Conservation (phyloP, 2,888 invertebrate genomes). For the Caenorhabditis macrosperma region DNA sequence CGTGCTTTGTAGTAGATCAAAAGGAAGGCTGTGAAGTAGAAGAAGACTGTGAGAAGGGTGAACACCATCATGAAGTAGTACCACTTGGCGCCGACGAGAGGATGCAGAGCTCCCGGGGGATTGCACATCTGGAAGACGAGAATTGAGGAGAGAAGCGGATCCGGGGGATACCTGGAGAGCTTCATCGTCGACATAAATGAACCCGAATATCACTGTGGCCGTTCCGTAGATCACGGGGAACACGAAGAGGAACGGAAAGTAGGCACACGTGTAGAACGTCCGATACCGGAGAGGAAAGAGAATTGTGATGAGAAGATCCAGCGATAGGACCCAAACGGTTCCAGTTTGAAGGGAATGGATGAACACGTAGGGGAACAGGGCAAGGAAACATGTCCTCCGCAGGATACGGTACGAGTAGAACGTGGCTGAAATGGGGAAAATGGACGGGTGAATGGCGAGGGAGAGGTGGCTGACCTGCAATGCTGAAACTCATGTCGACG, state of each 20-base stretch:
- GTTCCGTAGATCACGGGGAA: constrained; percentile 11
- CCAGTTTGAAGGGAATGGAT: constrained; percentile 43
- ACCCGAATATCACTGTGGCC: neutral
- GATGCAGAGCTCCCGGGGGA: constrained; percentile 21
- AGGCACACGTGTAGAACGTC: constrained; percentile 4
- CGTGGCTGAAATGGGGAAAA: no score
- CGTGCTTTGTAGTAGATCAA: constrained; percentile 32
- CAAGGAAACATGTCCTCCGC: constrained; percentile 10
- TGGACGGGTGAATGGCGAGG: no score
- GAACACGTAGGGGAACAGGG: constrained; percentile 23
- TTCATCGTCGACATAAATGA: constrained; percentile 8
- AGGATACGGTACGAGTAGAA: constrained; percentile 23
- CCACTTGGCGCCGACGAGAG: constrained; percentile 7
- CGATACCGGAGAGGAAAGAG: constrained; percentile 18
- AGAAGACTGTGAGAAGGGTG: constrained; percentile 24
- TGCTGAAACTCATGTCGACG: constrained; percentile 31
- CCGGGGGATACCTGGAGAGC: constrained; percentile 1
- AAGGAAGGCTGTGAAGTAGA: constrained; percentile 16
- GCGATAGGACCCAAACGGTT: constrained; percentile 29
- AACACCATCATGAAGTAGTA: constrained; percentile 39
- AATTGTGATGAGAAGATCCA: constrained; percentile 39
- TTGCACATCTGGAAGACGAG: constrained; percentile 40
- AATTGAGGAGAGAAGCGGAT: neutral
- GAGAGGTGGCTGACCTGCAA: constrained; percentile 20
- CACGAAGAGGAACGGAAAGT: constrained; percentile 15